Evolutionary conservation across 2,797 vertebrate genomes (phyloP), one percentile per base, ranked within the genome.

Genomic region (Saxicola maurus): DNA sequence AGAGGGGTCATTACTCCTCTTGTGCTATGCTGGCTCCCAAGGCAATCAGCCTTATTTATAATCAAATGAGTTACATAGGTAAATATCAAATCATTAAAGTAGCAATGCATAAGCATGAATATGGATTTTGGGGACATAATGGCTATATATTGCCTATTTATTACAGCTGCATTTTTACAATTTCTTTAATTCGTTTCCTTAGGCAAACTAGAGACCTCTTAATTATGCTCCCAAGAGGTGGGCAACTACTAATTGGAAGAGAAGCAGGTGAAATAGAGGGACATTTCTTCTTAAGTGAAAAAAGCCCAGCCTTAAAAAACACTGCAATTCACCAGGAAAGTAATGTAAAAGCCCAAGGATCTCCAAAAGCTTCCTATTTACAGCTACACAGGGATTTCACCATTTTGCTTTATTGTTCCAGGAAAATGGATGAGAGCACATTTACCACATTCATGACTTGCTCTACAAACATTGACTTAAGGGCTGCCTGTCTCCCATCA

Each of bases 171-270:
- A 84, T 94, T 95, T 96, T 92, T 86, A 96, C 91, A 95, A 91
- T 96, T 96, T 95, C 92, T 96, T 96, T 96, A 95, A 96, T 96
- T 96, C 90, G 33, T 94, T 96, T 93, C 91, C 90, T 93, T 94
- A 83, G 94, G 94, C 96, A 96, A 96, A 96, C 90, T 69, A 94
- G 78, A 95, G 79, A 84, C 83, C 93, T 96, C 91, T 96, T 97
- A 96, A 97, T 96, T 96, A 96, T 62, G 91, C 75, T 97, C 95
- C 95, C 95, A 88, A 90, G 91, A 96, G 96, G 85, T 94, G 67
- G 94, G 90, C 68, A 87, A 89, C 86, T 94, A 87, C 92, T 97
- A 97, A 97, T 88, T 96, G 94, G 96, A 96, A 95, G 92, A 95
- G 93, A 96, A 95, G 94, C 92, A 95, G 93, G 94, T 96, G 90